A percentile compares a stretch with the other conserved stretches of the same genome.
Evolutionary conservation across 1,140 invertebrate genomes (phyloP).

Genomic region (Pentalonia nigronervosa): DNA sequence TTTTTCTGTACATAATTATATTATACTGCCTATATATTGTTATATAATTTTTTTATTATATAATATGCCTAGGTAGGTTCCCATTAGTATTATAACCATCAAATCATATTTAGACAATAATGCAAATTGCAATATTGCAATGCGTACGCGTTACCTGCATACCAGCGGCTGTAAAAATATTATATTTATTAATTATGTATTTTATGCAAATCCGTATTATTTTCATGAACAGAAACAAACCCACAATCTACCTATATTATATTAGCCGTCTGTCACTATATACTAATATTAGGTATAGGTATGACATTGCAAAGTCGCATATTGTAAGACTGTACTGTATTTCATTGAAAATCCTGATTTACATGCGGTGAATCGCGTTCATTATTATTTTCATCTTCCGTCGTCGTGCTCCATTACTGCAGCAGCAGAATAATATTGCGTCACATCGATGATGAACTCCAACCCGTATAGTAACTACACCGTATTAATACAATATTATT

Average conservation of each 20-base stretch:
- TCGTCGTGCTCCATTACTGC: neutral
- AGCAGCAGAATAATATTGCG: neutral
- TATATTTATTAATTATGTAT: neutral
- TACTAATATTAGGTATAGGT: too few species aligned
- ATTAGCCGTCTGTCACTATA: neutral
- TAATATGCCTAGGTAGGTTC: neutral
- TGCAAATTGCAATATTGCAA: too few species aligned
- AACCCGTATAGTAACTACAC: neutral
- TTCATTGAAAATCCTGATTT: neutral
- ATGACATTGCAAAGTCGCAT: neutral
- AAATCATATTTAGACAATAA: neutral
- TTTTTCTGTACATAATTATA: neutral
- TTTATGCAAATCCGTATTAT: neutral
- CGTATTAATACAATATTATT: neutral
- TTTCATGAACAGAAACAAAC: neutral
- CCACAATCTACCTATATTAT: neutral
- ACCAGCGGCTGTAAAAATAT: too few species aligned
- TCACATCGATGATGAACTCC: neutral
- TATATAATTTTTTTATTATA: neutral
- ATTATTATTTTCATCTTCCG: neutral
- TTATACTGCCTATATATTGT: neutral
- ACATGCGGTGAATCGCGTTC: neutral
- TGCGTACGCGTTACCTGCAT: too few species aligned
- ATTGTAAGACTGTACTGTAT: neutral
- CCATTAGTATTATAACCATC: neutral